Percentiles rank a stretch among this genome's conserved stretches.
Evolutionary conservation across 2,113 vertebrate species (phyloP).

Genomic region (Perca fluviatilis): DNA sequence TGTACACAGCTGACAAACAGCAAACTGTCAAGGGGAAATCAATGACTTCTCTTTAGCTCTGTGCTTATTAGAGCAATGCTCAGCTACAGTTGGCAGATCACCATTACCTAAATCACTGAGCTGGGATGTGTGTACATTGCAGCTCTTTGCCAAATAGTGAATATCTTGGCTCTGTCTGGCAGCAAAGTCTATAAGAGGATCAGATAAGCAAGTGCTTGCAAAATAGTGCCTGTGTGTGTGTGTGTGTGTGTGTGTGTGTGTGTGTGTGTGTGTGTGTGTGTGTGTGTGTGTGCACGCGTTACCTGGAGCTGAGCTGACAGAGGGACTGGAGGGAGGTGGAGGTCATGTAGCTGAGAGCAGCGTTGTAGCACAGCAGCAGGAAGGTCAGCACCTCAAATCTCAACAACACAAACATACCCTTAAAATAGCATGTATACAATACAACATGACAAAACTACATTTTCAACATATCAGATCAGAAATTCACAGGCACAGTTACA

Average conservation of each 20-base stretch:
- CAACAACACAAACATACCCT: constrained; percentile 50
- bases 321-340: constrained; percentile 93
- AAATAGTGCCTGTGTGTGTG: background rate
- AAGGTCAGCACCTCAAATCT: constrained; percentile 98
- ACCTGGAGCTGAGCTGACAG: constrained; percentile 98
- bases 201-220: constrained; percentile 54
- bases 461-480: background rate
- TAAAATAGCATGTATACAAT: background rate
- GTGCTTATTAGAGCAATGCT: constrained; percentile 38
- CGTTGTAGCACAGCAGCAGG: constrained; percentile 96
- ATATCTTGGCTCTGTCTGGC: constrained; percentile 50
- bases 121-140: constrained; percentile 31
- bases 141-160: constrained; percentile 24
- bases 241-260: constrained; percentile 7
- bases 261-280: background rate
- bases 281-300: constrained; percentile 56
- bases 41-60: constrained; percentile 44
- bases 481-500: background rate
- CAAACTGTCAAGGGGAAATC: constrained; percentile 35
- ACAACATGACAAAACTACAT: background rate
- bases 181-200: constrained; percentile 68
- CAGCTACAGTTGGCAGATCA: constrained; percentile 47
- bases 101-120: constrained; percentile 34
- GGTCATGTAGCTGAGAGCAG: constrained; percentile 94
- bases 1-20: background rate